Evolutionary conservation across 1,140 invertebrate species (phyloP).

Genomic region (Orchesella cincta): DNA sequence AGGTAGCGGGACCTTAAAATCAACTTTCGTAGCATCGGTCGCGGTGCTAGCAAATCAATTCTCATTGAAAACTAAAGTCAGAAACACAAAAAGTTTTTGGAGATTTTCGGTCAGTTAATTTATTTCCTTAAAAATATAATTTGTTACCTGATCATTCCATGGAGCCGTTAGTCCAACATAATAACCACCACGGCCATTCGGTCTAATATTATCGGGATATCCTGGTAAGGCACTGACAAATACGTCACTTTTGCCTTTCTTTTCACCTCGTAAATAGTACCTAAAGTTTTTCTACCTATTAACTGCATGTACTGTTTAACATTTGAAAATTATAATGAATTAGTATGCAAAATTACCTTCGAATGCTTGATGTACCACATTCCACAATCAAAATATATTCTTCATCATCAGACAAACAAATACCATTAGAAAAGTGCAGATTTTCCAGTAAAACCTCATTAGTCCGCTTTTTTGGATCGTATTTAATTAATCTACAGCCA

Average conservation of each 20-base stretch:
- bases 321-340: background rate
- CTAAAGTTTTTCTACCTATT: conserved; percentile 55
- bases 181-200: conserved; percentile 67
- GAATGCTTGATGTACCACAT: conserved; percentile 58
- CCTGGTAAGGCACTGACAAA: conserved; percentile 76
- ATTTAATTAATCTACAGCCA: conserved; percentile 66
- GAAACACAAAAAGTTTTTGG: conserved; percentile 62
- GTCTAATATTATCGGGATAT: conserved; percentile 73
- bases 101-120: too few relatives aligned
- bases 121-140: conserved; percentile 59
- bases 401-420: conserved; percentile 72
- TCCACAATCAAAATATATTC: conserved; percentile 73
- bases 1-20: background rate
- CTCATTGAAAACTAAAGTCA: background rate
- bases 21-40: background rate
- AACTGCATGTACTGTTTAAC: too few relatives aligned
- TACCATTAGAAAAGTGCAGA: conserved; percentile 76
- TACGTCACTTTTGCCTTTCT: conserved; percentile 70
- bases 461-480: conserved; percentile 64
- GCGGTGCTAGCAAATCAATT: background rate
- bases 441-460: conserved; percentile 69
- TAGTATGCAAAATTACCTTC: conserved; percentile 53
- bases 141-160: conserved; percentile 43
- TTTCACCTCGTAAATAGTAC: conserved; percentile 72
- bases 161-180: conserved; percentile 64